Evolutionary conservation across 2,113 vertebrate genomes (phyloP), one percentile per base, ranked within the genome.

Genomic region (Galemys pyrenaicus): DNA sequence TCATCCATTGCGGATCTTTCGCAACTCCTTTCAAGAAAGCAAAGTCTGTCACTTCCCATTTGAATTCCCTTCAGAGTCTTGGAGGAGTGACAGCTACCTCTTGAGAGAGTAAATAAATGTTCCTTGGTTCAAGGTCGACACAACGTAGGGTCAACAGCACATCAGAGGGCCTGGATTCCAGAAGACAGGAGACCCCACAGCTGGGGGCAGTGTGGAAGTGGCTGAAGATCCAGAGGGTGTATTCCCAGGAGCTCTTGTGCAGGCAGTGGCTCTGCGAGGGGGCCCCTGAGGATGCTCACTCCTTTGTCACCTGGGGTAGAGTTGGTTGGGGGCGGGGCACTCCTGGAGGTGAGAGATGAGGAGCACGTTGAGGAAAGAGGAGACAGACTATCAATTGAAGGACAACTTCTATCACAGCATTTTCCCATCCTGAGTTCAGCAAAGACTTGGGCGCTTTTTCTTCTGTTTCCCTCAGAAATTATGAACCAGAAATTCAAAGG

Each of bases 171-270:
- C 51, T 10, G 19, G 17, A 22, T 16, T 3, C 24, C n/a, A n/a
- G 64, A 30, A 16, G 15, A 32, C 20, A 1, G 0, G 12, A 41
- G 44, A 2, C n/a, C 0, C 60, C 1, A 2, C 11, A 11, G 0
- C 10, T 3, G 39, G 39, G 46, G 41, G 4, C 6, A 22, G 4
- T 1, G 2, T 6, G 44, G 54, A 32, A 1, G 26, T 13, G 9
- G 26, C 24, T 13, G 79, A 35, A 30, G 62, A 5, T 64, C 6
- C 5, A 1, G n/a, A 19, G 13, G 9, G 22, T 0, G 9, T 2
- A 22, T 3, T 60, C 1, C 0, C 22, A 17, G 26, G n/a, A 15
- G 12, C 3, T 7, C 17, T 0, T 0, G 0, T 1, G 4, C 1
- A 24, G 13, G 24, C 16, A 37, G 6, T 2, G 9, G 62, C 6